A percentile compares a stretch with the other conserved stretches of the same genome.
Conservation (phyloP, 2,888 invertebrate genomes). For the Caradrina clavipalpis region DNA sequence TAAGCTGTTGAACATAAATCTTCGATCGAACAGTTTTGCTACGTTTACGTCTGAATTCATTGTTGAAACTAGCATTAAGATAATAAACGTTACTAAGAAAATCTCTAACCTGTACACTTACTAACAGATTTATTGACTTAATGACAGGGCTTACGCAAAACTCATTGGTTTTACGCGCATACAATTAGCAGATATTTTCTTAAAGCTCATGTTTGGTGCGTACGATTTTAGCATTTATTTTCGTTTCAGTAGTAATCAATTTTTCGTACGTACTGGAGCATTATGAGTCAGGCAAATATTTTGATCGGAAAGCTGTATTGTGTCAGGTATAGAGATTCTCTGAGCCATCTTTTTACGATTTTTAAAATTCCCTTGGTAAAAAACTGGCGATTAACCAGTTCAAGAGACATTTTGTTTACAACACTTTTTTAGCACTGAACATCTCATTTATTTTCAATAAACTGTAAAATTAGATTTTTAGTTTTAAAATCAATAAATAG, state of each 20-base stretch:
- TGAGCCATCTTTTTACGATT: slow-evolving; percentile 9
- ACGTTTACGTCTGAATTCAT: slow-evolving; percentile 13
- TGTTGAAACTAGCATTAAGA: slow-evolving; percentile 41
- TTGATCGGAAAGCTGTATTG: slow-evolving; percentile 16
- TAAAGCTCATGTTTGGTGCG: slow-evolving; percentile 12
- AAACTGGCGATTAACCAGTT: too few species aligned
- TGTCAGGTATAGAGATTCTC: slow-evolving; percentile 17
- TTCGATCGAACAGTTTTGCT: slow-evolving; percentile 39
- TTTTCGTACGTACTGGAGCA: slow-evolving; percentile 23
- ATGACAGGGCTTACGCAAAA: slow-evolving; percentile 27
- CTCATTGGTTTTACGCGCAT: slow-evolving; percentile 18
- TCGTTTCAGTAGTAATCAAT: slow-evolving; percentile 27
- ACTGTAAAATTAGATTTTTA: too few species aligned
- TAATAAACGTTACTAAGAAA: slow-evolving; percentile 36
- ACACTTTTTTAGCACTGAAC: too few species aligned
- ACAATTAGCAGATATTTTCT: slow-evolving; percentile 34
- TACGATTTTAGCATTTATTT: slow-evolving; percentile 27
- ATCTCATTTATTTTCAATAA: too few species aligned
- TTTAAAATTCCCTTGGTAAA: neutral
- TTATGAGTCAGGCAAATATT: slow-evolving; percentile 50
- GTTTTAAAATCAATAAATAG: too few species aligned
- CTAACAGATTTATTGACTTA: slow-evolving; percentile 37
- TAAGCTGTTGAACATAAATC: slow-evolving; percentile 36
- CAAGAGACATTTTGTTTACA: too few species aligned
- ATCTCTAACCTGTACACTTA: slow-evolving; percentile 31